Evolutionary conservation across 2,113 vertebrate genomes (phyloP).

Genomic region (Oxyruncus cristatus): DNA sequence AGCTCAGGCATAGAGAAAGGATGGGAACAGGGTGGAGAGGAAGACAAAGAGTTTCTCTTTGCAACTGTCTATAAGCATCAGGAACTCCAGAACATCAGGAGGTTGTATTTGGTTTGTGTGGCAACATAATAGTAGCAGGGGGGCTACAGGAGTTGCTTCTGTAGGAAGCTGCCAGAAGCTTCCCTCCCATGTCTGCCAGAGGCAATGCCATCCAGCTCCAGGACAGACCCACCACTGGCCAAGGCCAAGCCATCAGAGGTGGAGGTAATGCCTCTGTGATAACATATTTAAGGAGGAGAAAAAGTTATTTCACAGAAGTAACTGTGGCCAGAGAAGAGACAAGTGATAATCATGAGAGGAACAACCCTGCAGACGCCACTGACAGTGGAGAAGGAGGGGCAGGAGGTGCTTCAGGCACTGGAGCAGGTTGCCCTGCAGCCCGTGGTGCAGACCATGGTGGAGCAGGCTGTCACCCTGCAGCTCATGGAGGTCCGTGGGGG

Average conservation of each 20-base stretch:
- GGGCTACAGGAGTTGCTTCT: not conserved
- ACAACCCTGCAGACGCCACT: not conserved
- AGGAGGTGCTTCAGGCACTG: not conserved
- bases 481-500: not conserved
- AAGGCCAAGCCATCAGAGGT: not conserved
- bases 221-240: rapidly evolving
- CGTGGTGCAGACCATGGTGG: not conserved
- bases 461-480: not conserved
- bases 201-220: not conserved
- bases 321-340: not conserved
- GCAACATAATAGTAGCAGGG: not conserved
- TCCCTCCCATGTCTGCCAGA: not conserved
- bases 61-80: not conserved
- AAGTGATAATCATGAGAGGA: not conserved
- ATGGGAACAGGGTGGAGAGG: not conserved
- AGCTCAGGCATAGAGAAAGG: not conserved
- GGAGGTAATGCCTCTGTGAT: not conserved
- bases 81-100: not conserved
- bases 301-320: not conserved
- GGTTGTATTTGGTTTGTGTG: not conserved
- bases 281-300: not conserved
- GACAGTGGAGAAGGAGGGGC: not conserved
- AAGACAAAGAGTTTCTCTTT: not conserved
- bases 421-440: not conserved
- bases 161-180: not conserved